Evolutionary conservation across 2,113 vertebrate genomes (phyloP), one percentile per base, ranked within the genome.

Genomic region (Clarias magur): DNA sequence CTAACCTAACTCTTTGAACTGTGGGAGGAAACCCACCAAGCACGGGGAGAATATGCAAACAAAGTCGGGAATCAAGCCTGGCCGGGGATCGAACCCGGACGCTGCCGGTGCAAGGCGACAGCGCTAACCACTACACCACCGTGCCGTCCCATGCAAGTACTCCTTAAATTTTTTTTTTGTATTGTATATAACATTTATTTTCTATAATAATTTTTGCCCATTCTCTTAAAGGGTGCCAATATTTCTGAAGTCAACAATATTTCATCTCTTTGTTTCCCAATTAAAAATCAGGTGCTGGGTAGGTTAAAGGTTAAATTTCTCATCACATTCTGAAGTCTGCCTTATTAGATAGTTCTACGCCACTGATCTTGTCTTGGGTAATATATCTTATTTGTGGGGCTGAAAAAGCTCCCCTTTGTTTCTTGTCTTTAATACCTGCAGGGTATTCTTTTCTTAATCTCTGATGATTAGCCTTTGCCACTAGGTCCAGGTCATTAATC

Each of bases 381-480:
- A 86, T 85, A 84, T 73, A 81, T 34, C 25, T 73, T 82, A 63
- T 88, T 75, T 67, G 23, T 82, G 56, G 80, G 78, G 82, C 86
- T 76, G 79, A 70, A 86, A 84, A 89, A 68, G 75, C 38, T 86
- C 80, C 87, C 83, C 84, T 21, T 81, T 83, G 27, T 89, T 88
- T 70, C 86, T 79, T 88, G 85, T 9, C 84, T 88, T 83, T 34
- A 81, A 70, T 86, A 75, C 81, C 86, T 88, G 87, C 63, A 88
- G 87, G 85, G 91, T 85, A 80, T 84, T 54, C 86, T 86, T 73
- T 76, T 80, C 87, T 90, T 93, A 92, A 93, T 93, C 90, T 92
- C 70, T 80, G 63, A 82, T 93, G 89, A 94, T 93, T 94, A 93
- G 83, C 92, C 92, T 92, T 92, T 93, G 90, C 88, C 91, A 92